Conservation (phyloP, 2,113 vertebrate species). For the Salminus brasiliensis region DNA sequence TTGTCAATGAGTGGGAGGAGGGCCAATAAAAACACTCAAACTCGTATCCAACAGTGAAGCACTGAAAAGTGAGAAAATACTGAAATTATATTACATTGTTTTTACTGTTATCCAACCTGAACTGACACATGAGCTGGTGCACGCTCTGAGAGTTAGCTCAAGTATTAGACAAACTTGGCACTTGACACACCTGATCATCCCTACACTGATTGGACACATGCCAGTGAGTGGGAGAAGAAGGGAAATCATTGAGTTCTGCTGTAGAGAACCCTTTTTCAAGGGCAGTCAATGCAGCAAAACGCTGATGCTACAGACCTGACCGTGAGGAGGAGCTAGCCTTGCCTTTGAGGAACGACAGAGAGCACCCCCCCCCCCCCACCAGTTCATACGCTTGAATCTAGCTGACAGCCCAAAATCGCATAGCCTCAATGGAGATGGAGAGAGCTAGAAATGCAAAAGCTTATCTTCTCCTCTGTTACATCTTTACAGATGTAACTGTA, state of each 20-base stretch:
- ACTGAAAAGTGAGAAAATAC: conserved; percentile 16
- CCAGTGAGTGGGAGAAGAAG: neutral
- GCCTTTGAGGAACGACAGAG: neutral
- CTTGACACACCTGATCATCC: neutral
- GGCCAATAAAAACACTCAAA: neutral
- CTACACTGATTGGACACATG: neutral
- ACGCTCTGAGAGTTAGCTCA: too few relatives aligned
- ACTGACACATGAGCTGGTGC: neutral
- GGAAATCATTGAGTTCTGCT: neutral
- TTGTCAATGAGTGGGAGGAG: neutral
- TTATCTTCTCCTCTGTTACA: neutral
- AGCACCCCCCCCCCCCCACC: too few relatives aligned
- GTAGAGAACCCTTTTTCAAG: neutral
- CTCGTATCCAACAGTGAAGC: neutral
- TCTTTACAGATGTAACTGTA: neutral
- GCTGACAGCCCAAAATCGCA: neutral
- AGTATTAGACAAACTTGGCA: neutral
- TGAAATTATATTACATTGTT: neutral
- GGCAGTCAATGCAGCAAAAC: conserved; percentile 4
- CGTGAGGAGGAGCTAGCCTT: neutral
- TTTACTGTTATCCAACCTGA: neutral
- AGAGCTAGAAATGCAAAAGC: neutral
- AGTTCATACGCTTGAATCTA: neutral
- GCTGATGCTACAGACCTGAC: neutral
- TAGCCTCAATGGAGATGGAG: neutral